These are phyloP conservation scores for Copidosoma aretas DNA, from an alignment of 2,888 invertebrate genomes.

Conservation along the genomic window DNA sequence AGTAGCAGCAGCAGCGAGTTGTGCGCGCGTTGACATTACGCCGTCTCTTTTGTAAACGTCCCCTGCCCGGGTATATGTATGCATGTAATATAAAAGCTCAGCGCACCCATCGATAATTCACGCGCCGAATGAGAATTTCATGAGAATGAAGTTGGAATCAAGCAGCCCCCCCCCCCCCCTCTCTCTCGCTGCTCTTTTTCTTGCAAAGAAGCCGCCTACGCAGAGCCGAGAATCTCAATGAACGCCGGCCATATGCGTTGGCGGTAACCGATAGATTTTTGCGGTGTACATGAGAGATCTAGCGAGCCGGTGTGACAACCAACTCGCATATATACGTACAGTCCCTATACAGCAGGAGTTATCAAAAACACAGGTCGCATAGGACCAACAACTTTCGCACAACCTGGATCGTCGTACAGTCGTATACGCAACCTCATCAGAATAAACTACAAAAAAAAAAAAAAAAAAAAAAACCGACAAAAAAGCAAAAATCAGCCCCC, in stretches of 20 bases:
- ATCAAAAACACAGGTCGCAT: no score
- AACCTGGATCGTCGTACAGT: no score
- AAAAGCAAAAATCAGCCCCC: no score
- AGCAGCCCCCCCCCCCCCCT: neutral
- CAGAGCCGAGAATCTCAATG: neutral
- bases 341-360: no score
- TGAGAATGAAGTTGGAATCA: neutral
- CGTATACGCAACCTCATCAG: no score
- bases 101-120: conserved; percentile 24
- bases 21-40: neutral
- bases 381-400: no score
- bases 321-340: no score
- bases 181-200: neutral
- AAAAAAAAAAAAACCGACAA: no score
- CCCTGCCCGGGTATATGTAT: neutral
- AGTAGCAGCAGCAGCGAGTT: conserved; percentile 19
- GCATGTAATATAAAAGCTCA: neutral
- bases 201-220: neutral
- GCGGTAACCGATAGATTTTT: neutral
- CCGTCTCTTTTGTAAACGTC: conserved; percentile 26
- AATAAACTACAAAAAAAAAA: no score
- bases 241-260: neutral
- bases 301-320: no score
- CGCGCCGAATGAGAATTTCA: conserved; percentile 22
- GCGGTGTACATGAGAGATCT: neutral